Conservation (phyloP, 2,888 invertebrate genomes). For the Galeruca laticollis region DNA sequence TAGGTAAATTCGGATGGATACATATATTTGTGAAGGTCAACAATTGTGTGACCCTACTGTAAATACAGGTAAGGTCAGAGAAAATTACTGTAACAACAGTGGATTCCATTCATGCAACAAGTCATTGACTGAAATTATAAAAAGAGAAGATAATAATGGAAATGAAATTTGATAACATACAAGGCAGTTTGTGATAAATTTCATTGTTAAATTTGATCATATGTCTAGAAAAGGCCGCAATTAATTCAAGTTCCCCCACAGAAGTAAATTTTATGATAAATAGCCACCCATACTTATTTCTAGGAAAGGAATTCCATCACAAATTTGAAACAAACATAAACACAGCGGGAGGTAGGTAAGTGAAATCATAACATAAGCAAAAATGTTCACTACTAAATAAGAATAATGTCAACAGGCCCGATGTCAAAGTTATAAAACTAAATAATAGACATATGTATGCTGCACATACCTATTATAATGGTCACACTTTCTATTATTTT, state of each 20-base stretch:
- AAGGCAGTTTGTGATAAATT: background rate
- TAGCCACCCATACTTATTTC: too few species aligned
- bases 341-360: background rate
- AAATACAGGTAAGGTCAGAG: conserved; percentile 35
- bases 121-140: conserved; percentile 2
- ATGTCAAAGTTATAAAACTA: background rate
- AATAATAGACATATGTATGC: too few species aligned
- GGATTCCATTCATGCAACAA: conserved; percentile 2
- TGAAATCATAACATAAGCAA: background rate
- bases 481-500: too few species aligned
- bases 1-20: conserved; percentile 14
- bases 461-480: too few species aligned
- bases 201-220: too few species aligned
- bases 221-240: too few species aligned
- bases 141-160: background rate
- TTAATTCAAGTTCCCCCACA: too few species aligned
- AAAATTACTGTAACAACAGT: conserved; percentile 14
- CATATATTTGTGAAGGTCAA: conserved; percentile 31
- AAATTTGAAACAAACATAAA: background rate
- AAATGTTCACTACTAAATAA: background rate
- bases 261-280: background rate
- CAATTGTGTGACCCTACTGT: conserved; percentile 35
- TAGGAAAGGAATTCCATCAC: too few species aligned
- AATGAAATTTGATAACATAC: background rate
- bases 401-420: background rate